Conservation (phyloP, 2,888 invertebrate genomes). For the Drosophila multiciliata region DNA sequence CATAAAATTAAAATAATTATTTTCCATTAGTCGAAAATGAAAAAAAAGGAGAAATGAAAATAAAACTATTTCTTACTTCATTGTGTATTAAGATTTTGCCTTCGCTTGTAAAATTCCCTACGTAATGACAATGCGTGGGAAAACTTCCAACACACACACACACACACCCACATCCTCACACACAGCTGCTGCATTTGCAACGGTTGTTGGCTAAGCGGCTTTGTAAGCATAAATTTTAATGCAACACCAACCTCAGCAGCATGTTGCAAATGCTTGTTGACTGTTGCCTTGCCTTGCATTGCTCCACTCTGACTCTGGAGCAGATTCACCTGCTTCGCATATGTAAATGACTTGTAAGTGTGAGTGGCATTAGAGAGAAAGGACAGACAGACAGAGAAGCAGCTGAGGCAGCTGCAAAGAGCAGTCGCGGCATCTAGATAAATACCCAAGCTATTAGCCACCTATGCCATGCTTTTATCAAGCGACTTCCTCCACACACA, state of each 20-base stretch:
- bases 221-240: conserved; percentile 57
- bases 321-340: conserved; percentile 24
- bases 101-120: conserved; percentile 5
- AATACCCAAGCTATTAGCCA: conserved; percentile 55
- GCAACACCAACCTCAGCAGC: conserved; percentile 38
- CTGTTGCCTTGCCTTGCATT: conserved; percentile 31
- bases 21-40: background rate
- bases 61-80: conserved; percentile 1
- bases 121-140: conserved; percentile 11
- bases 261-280: conserved; percentile 31
- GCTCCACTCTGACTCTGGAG: background rate
- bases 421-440: conserved; percentile 32
- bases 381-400: conserved; percentile 10
- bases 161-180: background rate
- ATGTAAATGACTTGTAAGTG: conserved; percentile 60
- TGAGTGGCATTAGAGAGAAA: background rate
- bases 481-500: background rate
- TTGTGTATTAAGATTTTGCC: conserved; percentile 7
- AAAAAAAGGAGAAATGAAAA: background rate
- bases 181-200: conserved; percentile 30
- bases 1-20: background rate
- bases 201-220: conserved; percentile 55
- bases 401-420: conserved; percentile 25
- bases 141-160: conserved; percentile 4
- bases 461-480: conserved; percentile 8